Evolutionary conservation across 2,797 vertebrate species (phyloP).

Genomic region (Serranus cabrilla): DNA sequence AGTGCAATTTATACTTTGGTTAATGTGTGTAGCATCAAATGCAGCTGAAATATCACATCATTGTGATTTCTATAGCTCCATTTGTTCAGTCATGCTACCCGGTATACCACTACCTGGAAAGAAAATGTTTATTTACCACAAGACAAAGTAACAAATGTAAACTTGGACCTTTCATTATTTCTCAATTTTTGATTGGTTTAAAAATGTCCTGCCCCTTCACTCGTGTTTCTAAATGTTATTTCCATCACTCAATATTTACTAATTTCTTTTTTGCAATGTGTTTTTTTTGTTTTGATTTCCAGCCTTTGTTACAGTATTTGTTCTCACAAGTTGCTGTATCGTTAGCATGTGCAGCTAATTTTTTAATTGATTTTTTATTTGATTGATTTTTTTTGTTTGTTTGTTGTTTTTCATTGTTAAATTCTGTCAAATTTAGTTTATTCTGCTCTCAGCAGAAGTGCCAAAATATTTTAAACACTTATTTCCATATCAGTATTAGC

Average conservation of each 20-base stretch:
- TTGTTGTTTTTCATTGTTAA: constrained; percentile 59
- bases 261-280: constrained; percentile 23
- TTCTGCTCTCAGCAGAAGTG: constrained; percentile 53
- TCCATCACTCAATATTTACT: constrained; percentile 64
- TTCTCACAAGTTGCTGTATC: constrained; percentile 73
- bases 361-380: constrained; percentile 43
- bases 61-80: constrained; percentile 60
- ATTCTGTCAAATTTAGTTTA: constrained; percentile 28
- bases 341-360: constrained; percentile 81
- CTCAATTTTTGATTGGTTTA: constrained; percentile 49
- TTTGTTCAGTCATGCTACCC: constrained; percentile 68
- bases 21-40: constrained; percentile 78
- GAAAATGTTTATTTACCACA: constrained; percentile 47
- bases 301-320: constrained; percentile 68
- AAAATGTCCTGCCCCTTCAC: constrained; percentile 50
- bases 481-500: constrained; percentile 50
- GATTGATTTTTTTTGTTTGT: constrained; percentile 42
- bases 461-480: constrained; percentile 60
- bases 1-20: constrained; percentile 86
- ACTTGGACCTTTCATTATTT: constrained; percentile 54
- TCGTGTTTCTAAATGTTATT: constrained; percentile 52
- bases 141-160: constrained; percentile 50
- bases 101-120: constrained; percentile 76
- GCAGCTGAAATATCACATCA: constrained; percentile 69
- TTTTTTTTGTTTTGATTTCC: constrained; percentile 59